phyloP scores from a whole-genome alignment of 1,140 invertebrate species.

The Trypoxylus dichotomus region DNA sequence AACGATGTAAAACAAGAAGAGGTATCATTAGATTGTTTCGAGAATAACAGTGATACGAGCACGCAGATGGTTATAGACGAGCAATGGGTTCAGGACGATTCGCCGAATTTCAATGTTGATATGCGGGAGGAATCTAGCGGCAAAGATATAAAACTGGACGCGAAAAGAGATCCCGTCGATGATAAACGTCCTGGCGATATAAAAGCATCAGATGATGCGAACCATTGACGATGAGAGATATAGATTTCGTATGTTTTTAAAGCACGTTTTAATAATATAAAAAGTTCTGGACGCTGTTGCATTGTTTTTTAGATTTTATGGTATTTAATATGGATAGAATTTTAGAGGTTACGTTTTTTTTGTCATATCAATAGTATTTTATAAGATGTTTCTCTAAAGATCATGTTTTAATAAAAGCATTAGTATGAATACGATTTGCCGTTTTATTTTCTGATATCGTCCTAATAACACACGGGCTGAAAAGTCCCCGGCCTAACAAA shows the following conservation, averaged over 20 bases:
- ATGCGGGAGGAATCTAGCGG: neutral
- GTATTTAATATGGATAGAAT: neutral
- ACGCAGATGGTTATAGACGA: conserved; percentile 28
- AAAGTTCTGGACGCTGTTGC: neutral
- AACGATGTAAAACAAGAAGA: conserved; percentile 24
- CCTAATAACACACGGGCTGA: no score
- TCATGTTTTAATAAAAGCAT: neutral
- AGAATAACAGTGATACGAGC: conserved; percentile 24
- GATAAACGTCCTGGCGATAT: neutral
- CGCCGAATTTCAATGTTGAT: neutral
- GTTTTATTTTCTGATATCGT: neutral
- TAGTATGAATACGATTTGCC: neutral
- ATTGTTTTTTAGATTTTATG: neutral
- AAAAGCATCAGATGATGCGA: neutral
- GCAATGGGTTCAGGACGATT: conserved; percentile 9
- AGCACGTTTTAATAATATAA: neutral
- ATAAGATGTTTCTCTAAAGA: neutral
- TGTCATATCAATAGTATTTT: neutral
- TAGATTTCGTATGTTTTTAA: neutral
- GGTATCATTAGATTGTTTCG: conserved; percentile 21
- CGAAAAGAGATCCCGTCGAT: neutral
- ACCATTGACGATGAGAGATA: neutral
- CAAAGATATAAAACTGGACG: neutral
- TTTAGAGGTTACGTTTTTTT: neutral
- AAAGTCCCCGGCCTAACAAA: no score